Percentiles rank a stretch among this genome's conserved stretches.
These are phyloP conservation scores for Arrhopalites spinosus DNA, from an alignment of 2,888 invertebrate genomes.

Conservation along the genomic window DNA sequence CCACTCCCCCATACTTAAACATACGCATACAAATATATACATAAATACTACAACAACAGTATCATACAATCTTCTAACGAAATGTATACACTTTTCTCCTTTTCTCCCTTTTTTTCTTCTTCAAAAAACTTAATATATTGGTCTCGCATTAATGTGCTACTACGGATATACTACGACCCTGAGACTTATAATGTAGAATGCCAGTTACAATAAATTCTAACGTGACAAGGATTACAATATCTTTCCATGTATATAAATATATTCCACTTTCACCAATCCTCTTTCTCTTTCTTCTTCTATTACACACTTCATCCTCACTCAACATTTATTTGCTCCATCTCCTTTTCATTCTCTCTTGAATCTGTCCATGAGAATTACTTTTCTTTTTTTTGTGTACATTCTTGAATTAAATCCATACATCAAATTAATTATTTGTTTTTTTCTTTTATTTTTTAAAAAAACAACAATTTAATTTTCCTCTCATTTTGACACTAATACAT, in stretches of 20 bases:
- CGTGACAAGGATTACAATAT: conserved; percentile 28
- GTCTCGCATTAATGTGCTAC: conserved; percentile 14
- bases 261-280: not conserved
- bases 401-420: too few species aligned
- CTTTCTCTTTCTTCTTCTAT: not conserved
- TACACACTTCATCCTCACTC: not conserved
- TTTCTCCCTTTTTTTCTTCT: not conserved
- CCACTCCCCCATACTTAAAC: not conserved
- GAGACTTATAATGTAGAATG: conserved; percentile 18
- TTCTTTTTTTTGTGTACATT: not conserved
- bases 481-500: too few species aligned
- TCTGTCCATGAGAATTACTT: not conserved
- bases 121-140: conserved; percentile 31
- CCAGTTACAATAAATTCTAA: conserved; percentile 28
- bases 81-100: not conserved
- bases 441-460: too few species aligned
- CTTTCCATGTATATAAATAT: conserved; percentile 16
- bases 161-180: too few species aligned
- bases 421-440: too few species aligned
- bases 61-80: too few species aligned
- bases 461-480: too few species aligned
- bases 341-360: not conserved
- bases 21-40: too few species aligned
- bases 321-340: not conserved
- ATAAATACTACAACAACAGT: too few species aligned